Base-by-base conservation (phyloP, 2,113 vertebrate species). In the Catharus minimus region DNA sequence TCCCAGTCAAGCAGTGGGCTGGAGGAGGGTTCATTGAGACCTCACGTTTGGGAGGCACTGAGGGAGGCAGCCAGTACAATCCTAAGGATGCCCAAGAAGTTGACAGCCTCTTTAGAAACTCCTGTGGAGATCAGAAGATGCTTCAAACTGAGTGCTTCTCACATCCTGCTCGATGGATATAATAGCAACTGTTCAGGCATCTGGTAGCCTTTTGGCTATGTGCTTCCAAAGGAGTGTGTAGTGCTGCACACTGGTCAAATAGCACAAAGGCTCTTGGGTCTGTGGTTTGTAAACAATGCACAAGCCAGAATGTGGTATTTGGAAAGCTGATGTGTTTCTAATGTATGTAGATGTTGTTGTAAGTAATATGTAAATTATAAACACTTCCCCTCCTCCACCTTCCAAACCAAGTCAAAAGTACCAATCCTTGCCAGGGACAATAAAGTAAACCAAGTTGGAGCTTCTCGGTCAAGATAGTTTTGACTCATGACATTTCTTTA, bases 401-500 rank as follows among this genome's bases (percentile, higher is more conserved):
- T 95, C 81, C 66, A 75, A 72, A 67, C 44, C 0, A 4, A 82
- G 39, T 79, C 67, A 67, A 80, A 79, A 86, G 44, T 26, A 89
- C 60, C 62, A 78, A 17, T 71, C 30, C 22, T 85, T 92, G 81
- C 74, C 90, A 96, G 81, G 47, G 83, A 89, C 67, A 77, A 80
- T 74, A 93, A 76, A 89, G 64, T 46, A 93, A 89, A 76, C 58
- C 81, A 62, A 77, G 74, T 79, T 80, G 86, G 74, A 95, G 69
- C 88, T 94, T 86, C 77, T 93, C 5, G 4, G 77, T 95, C 77
- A 84, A 87, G 86, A 79, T n/a, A 76, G 55, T 56, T 94, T 93
- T 69, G 71, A 95, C 69, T 85, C 90, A 94, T 94, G 66, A 92
- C 78, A 92, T 92, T 81, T 90, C 62, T 90, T 95, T 93, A 92